Conservation (phyloP, 2,888 invertebrate genomes). For the Brachyptera risi region DNA sequence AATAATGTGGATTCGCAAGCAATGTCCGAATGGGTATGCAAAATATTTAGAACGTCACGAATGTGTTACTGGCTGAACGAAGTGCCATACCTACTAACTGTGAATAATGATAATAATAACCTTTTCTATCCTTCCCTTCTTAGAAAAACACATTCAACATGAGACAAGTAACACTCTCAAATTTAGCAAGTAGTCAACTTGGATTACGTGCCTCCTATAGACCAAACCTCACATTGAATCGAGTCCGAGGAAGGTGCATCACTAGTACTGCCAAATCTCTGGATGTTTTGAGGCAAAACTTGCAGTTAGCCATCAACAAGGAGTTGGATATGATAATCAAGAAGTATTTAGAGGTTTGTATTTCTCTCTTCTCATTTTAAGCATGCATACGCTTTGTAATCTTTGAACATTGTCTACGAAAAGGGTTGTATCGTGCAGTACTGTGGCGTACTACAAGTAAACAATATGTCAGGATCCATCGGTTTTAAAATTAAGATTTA, state of each 20-base stretch:
- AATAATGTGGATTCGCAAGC: neutral
- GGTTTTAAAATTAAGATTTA: too few relatives aligned
- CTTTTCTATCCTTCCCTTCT: constrained; percentile 22
- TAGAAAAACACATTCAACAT: constrained; percentile 59
- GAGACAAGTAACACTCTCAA: constrained; percentile 68
- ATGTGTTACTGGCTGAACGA: too few relatives aligned
- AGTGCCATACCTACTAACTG: neutral
- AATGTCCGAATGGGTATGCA: constrained; percentile 9
- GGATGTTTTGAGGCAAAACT: constrained; percentile 68
- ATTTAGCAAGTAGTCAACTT: constrained; percentile 51
- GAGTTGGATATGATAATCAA: constrained; percentile 74
- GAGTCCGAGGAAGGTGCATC: constrained; percentile 46
- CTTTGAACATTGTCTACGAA: too few relatives aligned
- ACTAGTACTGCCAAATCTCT: constrained; percentile 68
- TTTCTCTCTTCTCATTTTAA: too few relatives aligned
- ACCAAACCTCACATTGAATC: constrained; percentile 40
- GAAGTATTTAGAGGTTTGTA: constrained; percentile 65
- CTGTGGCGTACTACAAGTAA: too few relatives aligned
- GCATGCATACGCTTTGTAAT: too few relatives aligned
- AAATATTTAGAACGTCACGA: too few relatives aligned
- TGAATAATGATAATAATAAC: neutral
- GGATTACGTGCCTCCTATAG: constrained; percentile 37
- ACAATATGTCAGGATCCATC: too few relatives aligned
- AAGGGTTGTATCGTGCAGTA: too few relatives aligned
- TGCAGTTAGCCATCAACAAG: constrained; percentile 72